phyloP scores from a whole-genome alignment of 2,797 vertebrate genomes.

The Dallia pectoralis region DNA sequence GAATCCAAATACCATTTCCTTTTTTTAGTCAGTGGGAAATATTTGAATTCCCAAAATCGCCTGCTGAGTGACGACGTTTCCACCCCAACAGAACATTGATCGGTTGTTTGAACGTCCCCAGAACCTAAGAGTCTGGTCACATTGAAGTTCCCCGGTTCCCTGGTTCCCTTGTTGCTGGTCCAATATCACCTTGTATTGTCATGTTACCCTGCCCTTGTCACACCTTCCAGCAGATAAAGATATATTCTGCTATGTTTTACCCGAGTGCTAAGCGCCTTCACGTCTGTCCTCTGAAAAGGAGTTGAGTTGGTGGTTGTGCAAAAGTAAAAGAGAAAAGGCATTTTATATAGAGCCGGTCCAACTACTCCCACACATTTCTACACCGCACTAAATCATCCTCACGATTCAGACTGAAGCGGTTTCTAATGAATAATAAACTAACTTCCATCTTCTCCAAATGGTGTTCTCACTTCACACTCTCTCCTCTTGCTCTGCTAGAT shows the following conservation, averaged over 20 bases:
- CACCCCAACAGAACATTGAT: no score
- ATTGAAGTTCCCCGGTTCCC: background rate
- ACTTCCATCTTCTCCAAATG: slow-evolving; percentile 18
- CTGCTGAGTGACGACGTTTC: background rate
- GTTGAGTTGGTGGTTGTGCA: background rate
- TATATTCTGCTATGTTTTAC: background rate
- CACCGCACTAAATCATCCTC: slow-evolving; percentile 19
- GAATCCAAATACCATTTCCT: slow-evolving; percentile 12
- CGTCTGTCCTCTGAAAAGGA: background rate
- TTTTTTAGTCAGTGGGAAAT: background rate
- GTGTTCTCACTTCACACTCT: slow-evolving; percentile 1
- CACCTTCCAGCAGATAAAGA: background rate
- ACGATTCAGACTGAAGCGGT: slow-evolving; percentile 19
- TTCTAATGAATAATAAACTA: slow-evolving; percentile 30
- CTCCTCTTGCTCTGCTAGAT: slow-evolving; percentile 12
- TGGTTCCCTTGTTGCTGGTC: background rate
- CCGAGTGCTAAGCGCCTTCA: background rate
- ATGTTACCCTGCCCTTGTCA: background rate
- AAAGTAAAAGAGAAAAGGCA: background rate
- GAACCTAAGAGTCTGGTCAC: no score
- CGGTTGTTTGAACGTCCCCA: no score
- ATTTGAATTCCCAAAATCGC: background rate
- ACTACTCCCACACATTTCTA: background rate
- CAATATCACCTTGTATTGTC: background rate
- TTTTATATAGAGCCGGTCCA: background rate